Base-by-base conservation (phyloP, 2,113 vertebrate genomes). In the Rhinoptilus africanus region DNA sequence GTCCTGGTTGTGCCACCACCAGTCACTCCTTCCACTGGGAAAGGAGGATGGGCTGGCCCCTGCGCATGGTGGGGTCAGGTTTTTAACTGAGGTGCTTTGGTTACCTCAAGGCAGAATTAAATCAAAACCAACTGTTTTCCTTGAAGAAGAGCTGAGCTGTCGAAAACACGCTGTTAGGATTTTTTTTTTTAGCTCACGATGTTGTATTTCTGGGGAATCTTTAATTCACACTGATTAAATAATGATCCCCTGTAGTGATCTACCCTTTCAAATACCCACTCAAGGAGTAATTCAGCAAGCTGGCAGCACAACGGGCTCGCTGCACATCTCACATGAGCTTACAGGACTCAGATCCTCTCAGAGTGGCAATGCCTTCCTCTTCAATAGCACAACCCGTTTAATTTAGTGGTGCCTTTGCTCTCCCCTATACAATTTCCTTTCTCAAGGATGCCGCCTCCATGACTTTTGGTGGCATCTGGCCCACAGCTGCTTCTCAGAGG, bases 11-110 rank as follows among this genome's bases (percentile, higher is more conserved):
- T 41, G 85, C 57, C 56, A 78, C 37, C 91, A 39, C 28, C 48
- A 90, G 60, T 35, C 3, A 2, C 24, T 51, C 20, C 27, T 57
- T 79, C 13, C 39, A 12, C 20, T 2, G 2, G 50, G 53, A 32
- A 28, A 16, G 32, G 37, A 53, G 45, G 15, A 2, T 19, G 69
- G 35, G 50, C 59, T 86, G 54, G 30, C 20, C 27, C 45, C 22
- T 30, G 51, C 18, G 6, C 74, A 35, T 2, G 0, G 0, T 1
- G 2, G 6, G 14, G 5, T 5, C 50, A 32, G 20, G 26, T n/a
- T 79, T 64, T 64, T n/a, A 37, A 24, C 35, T 5, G 21, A 78
- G 28, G 5, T 32, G 20, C 53, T 91, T 62, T 75, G 60, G 41
- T 21, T 85, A 14, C 37, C 56, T 63, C 4, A 4, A 41, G 39